These are phyloP conservation scores for Apodemus agrarius DNA, from an alignment of 2,797 vertebrate genomes.

Conservation along the genomic window DNA sequence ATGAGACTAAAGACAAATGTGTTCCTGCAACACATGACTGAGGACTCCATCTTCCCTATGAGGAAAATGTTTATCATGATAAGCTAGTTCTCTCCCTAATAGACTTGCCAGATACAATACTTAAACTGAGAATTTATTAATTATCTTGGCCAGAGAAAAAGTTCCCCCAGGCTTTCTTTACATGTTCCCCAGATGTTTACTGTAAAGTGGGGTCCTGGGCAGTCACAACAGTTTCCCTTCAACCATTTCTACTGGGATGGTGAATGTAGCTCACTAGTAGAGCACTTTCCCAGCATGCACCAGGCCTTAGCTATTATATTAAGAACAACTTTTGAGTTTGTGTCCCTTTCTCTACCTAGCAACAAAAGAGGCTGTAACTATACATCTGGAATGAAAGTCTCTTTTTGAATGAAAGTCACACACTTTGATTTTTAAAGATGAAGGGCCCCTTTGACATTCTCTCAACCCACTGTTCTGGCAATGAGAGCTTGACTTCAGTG, in stretches of 20 bases:
- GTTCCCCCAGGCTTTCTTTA: slow-evolving; percentile 27
- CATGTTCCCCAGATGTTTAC: slow-evolving; percentile 55
- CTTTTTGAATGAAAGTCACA: neutral
- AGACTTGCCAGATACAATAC: slow-evolving; percentile 64
- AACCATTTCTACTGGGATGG: neutral
- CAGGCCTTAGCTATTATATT: neutral
- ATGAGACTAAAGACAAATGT: slow-evolving; percentile 75
- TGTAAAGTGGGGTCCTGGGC: slow-evolving; percentile 60
- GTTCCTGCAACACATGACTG: slow-evolving; percentile 66
- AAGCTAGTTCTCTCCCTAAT: slow-evolving; percentile 66
- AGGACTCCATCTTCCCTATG: slow-evolving; percentile 44
- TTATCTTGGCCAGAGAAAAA: slow-evolving; percentile 72
- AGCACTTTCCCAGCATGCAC: neutral
- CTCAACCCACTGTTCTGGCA: neutral
- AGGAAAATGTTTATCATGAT: slow-evolving; percentile 73
- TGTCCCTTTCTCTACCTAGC: neutral
- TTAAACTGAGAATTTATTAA: slow-evolving; percentile 68
- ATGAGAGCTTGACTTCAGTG: neutral
- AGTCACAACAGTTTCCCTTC: slow-evolving; percentile 56
- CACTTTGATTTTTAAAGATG: neutral
- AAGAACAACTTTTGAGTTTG: neutral
- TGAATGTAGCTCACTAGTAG: neutral
- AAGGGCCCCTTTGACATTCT: neutral
- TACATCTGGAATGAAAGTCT: neutral
- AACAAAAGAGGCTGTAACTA: neutral